phyloP scores from a whole-genome alignment of 2,797 vertebrate genomes.

The Phalanger gymnotis region DNA sequence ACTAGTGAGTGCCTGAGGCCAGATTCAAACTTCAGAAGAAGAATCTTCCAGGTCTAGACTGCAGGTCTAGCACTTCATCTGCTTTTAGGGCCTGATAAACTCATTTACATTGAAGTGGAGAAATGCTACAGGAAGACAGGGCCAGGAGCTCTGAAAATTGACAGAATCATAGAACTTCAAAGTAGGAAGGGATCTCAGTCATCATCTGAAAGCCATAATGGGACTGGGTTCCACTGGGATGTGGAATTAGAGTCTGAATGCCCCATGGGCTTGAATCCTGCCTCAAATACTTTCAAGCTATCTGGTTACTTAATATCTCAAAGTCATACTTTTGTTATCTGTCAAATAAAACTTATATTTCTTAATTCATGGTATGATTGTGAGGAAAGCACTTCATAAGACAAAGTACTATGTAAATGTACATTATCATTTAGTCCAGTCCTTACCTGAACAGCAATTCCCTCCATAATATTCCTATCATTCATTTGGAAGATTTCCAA shows the following conservation, averaged over 20 bases:
- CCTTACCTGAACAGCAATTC: not conserved
- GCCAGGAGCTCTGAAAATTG: not conserved
- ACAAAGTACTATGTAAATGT: not conserved
- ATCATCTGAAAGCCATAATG: not conserved
- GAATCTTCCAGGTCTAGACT: not conserved
- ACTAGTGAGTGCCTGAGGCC: not conserved
- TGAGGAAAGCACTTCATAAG: not conserved
- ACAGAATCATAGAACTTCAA: not conserved
- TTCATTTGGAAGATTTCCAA: not conserved
- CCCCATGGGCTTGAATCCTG: not conserved
- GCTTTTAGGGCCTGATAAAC: not conserved
- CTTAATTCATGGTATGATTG: not conserved
- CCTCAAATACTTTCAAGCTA: not conserved
- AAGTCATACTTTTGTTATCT: not conserved
- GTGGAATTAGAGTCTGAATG: not conserved
- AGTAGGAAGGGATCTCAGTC: not conserved
- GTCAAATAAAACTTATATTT: not conserved
- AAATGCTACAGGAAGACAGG: not conserved
- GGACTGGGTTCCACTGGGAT: not conserved
- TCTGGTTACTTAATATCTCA: not conserved
- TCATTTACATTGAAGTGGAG: not conserved
- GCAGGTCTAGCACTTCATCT: not conserved
- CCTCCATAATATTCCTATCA: not conserved
- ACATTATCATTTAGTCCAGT: not conserved
- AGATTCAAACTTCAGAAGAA: not conserved